Base-by-base conservation (phyloP, 2,113 vertebrate species). In the Potamarius usumacintae region DNA sequence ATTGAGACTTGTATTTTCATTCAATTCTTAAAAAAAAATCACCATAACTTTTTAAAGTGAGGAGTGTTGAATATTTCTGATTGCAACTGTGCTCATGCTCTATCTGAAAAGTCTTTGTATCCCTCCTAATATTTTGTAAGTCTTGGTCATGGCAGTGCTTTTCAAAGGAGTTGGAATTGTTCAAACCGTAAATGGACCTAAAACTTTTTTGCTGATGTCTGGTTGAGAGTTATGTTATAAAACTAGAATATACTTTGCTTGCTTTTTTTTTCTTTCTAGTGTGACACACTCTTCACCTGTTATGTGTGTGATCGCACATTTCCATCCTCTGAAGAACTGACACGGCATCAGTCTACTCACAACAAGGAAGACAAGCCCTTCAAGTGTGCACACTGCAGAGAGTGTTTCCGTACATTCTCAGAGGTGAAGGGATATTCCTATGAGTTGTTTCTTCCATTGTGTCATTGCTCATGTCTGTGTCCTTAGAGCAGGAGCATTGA, bases 331-430 rank as follows among this genome's bases (percentile, higher is more conserved):
- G 94, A 96, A 91, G 95, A 96, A 84, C 90, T 96, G 84, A 96
- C 95, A 0, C 94, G 92, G 85, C 96, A 96, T 92, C 96, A 96
- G 93, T 94, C 94, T 53, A 94, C 93, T 58, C 96, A 96, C 93
- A 96, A 94, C 94, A 96, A 95, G 89, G 96, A 96, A 65, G 95
- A 96, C 90, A 96, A 96, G 90, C 96, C 96, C 88, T 96, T 96
- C 91, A 96, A 95, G 92, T 96, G 96, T 60, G 91, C 92, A 58
- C 94, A 95, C 88, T 96, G 96, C 91, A 93, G 95, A 88, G 94
- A 95, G 89, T 93, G 95, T 90, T 96, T 96, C 77, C 94, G 94
- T 78, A 95, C 94, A 0, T 96, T 96, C 88, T 95, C 95, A 85
- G 95, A 96, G 92, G 95, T 95, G 78, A 93, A 91, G 63, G 5